Base-by-base conservation (phyloP, 2,113 vertebrate species). In the Chaetura pelagica region DNA sequence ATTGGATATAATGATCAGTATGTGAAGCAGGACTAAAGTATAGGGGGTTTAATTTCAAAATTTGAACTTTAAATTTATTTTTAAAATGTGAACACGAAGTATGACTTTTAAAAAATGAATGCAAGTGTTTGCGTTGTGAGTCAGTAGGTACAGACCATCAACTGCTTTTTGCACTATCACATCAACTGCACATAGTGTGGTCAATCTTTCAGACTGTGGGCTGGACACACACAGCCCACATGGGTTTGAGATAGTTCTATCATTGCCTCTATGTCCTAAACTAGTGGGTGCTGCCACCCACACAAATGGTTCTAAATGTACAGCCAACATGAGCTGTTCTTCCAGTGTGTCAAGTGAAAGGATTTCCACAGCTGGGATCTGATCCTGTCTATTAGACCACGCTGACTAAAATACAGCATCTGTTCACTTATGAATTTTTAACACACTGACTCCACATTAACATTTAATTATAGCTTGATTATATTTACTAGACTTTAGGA, bases 401-500 rank as follows among this genome's bases (percentile, higher is more conserved):
- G 46, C 64, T 89, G 72, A 35, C 54, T 87, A 55, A 54, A 55
- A 59, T 64, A 68, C 29, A 24, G 16, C 67, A 79, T 89, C 63
- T 94, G 88, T 20, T 90, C 12, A 46, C 24, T 74, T 49, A 95
- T 95, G 96, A 94, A 94, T 67, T 93, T 92, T 83, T 92, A 94
- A 86, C 71, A 64, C 11, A 49, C 23, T 74, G 67, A 48, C 71
- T 76, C 55, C 78, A 64, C 68, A 94, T 89, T 76, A 85, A 96
- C 84, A 92, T 90, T 94, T 94, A 87, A 96, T 97, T 96, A 94
- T 58, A 93, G 61, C n/a, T 89, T 83, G 79, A 89, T 91, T 94
- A 83, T 94, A 89, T 91, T 93, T 95, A 93, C 74, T 90, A 72
- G 66, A 84, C 57, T 88, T 95, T 66, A 84, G 63, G 57, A 68